Evolutionary conservation across 1,140 invertebrate species (phyloP).

Genomic region (Leucophenga varia): DNA sequence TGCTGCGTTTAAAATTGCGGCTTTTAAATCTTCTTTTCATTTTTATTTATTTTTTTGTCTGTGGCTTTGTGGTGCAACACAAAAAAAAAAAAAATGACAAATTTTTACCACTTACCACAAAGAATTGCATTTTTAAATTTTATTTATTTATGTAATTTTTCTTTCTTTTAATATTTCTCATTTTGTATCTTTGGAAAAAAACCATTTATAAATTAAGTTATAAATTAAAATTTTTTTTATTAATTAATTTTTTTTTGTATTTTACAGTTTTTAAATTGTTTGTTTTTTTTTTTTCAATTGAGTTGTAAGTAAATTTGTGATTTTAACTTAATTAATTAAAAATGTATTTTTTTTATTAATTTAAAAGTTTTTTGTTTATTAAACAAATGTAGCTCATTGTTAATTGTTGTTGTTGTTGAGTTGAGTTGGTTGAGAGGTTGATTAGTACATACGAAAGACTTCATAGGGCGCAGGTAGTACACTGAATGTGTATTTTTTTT

Average conservation of each 20-base stretch:
- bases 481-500: no score
- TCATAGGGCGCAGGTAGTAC: constrained; percentile 55
- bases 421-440: constrained; percentile 18
- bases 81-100: no score
- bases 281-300: constrained; percentile 8
- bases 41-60: no score
- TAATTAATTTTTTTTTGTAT: no score
- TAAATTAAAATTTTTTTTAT: background rate
- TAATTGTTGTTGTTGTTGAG: background rate
- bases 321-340: constrained; percentile 15
- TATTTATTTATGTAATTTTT: no score
- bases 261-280: no score
- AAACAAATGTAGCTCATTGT: no score
- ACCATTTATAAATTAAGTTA: background rate
- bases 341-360: constrained; percentile 7
- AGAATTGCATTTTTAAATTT: no score
- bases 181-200: constrained; percentile 2
- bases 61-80: no score
- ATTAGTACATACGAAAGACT: constrained; percentile 56
- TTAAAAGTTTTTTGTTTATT: background rate
- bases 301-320: constrained; percentile 7
- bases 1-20: background rate
- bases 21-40: no score
- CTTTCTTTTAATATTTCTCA: no score
- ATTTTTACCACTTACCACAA: no score